Conservation (phyloP, 2,888 invertebrate species). For the Sabellastarte sp. region DNA sequence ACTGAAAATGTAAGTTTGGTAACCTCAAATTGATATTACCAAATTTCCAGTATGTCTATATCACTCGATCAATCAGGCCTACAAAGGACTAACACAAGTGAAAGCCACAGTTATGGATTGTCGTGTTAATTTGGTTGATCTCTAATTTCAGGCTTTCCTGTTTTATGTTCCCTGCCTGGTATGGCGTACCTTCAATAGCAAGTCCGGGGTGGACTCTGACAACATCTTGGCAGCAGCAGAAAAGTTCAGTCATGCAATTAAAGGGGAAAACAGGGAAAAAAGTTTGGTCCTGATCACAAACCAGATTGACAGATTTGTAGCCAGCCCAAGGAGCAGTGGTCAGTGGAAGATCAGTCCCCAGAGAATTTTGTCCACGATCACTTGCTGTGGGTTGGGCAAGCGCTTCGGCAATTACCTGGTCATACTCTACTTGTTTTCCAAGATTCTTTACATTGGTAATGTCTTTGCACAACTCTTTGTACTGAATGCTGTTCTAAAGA, state of each 20-base stretch:
- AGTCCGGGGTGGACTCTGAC: slow-evolving; percentile 23
- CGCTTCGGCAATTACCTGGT: slow-evolving; percentile 2
- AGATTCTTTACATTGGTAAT: slow-evolving; percentile 6
- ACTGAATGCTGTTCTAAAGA: slow-evolving; percentile 1
- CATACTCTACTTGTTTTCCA: slow-evolving; percentile 1
- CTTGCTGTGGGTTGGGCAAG: background rate
- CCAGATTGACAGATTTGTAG: background rate
- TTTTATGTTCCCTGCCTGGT: slow-evolving; percentile 54
- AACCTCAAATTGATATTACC: too few relatives aligned
- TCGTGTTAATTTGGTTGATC: too few relatives aligned
- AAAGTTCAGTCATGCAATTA: slow-evolving; percentile 1
- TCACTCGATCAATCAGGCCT: too few relatives aligned
- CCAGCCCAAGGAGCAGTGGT: background rate
- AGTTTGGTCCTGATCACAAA: background rate
- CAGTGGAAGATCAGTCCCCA: background rate
- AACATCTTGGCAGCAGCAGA: slow-evolving; percentile 17
- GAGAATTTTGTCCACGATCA: background rate
- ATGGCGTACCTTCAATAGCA: slow-evolving; percentile 38
- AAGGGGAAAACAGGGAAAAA: background rate
- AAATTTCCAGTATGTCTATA: too few relatives aligned
- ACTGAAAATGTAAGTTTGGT: too few relatives aligned
- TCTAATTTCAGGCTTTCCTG: slow-evolving; percentile 32
- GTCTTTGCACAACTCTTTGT: slow-evolving; percentile 1
- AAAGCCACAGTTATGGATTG: too few relatives aligned
- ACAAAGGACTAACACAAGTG: too few relatives aligned